phyloP scores from a whole-genome alignment of 2,113 vertebrate species.

The Aphelocoma coerulescens region DNA sequence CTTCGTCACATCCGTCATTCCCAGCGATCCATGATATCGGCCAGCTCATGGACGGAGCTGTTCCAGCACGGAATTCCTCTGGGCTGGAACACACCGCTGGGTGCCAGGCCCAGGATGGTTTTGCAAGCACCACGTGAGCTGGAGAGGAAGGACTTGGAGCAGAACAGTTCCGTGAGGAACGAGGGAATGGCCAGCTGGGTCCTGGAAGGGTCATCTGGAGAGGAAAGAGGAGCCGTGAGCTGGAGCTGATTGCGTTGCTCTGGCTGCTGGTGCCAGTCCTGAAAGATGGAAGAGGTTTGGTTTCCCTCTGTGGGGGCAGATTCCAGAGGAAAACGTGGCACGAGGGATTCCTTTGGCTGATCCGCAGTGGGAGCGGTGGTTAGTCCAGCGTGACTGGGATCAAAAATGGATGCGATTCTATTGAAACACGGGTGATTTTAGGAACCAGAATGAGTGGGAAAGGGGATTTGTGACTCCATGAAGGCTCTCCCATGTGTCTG shows the following conservation, averaged over 20 bases:
- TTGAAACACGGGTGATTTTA: not conserved
- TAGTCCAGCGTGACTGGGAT: accelerated
- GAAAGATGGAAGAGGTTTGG: not conserved
- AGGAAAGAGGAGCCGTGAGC: not conserved
- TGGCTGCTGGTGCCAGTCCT: not conserved
- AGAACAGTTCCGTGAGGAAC: not conserved
- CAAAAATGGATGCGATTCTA: not conserved
- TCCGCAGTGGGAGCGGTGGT: not conserved
- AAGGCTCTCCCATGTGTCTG: not conserved
- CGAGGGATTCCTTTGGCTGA: not conserved
- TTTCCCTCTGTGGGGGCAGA: not conserved
- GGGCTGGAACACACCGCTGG: not conserved
- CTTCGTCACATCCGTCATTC: accelerated
- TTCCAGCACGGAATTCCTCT: not conserved
- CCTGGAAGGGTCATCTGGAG: not conserved
- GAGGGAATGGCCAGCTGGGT: not conserved
- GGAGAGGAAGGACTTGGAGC: not conserved
- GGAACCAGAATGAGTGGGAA: accelerated
- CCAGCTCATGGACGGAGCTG: not conserved
- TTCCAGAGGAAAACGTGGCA: not conserved
- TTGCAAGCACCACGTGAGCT: too few species aligned
- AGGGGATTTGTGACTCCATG: not conserved
- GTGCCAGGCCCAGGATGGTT: not conserved
- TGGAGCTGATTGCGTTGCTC: not conserved
- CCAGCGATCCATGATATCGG: accelerated